These are phyloP conservation scores for Sycon ciliatum DNA, from an alignment of 37 sponge, comb jelly and placozoan species.

Conservation along the genomic window DNA sequence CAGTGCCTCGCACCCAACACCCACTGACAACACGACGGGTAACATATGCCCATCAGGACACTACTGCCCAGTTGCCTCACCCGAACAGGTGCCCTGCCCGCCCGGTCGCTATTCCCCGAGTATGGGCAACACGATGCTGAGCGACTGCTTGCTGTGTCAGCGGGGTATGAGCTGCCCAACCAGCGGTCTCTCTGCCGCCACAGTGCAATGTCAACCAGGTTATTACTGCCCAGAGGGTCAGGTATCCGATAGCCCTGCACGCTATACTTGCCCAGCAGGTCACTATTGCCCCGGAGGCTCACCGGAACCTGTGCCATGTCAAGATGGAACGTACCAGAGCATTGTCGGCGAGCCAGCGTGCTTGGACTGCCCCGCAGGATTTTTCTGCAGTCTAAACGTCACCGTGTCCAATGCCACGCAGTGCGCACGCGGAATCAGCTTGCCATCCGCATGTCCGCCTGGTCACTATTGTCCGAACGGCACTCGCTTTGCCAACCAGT, in stretches of 20 bases:
- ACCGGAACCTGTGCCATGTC: slow-evolving; percentile 10
- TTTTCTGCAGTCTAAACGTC: not conserved
- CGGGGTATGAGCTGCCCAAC: not conserved
- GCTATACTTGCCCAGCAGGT: not conserved
- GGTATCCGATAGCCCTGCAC: not conserved
- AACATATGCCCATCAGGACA: slow-evolving; percentile 23
- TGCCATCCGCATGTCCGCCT: slow-evolving; percentile 17
- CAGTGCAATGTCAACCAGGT: not conserved
- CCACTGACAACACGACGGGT: slow-evolving; percentile 19
- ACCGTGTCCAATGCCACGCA: not conserved
- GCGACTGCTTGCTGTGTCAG: not conserved
- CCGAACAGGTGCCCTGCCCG: slow-evolving; percentile 17
- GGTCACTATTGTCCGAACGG: slow-evolving; percentile 32
- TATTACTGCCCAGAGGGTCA: slow-evolving; percentile 12
- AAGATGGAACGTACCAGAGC: not conserved
- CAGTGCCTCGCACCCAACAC: slow-evolving; percentile 8
- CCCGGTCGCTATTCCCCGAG: slow-evolving; percentile 10
- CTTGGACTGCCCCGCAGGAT: not conserved
- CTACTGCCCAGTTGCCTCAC: slow-evolving; percentile 16
- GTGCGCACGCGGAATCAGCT: not conserved
- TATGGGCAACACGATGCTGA: not conserved
- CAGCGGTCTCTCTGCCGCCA: not conserved
- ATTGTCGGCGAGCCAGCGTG: not conserved
- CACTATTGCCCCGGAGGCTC: not conserved
- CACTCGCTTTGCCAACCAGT: not conserved